Evolutionary conservation across 2,113 vertebrate genomes (phyloP).

Genomic region (Chaenogobius annularis): DNA sequence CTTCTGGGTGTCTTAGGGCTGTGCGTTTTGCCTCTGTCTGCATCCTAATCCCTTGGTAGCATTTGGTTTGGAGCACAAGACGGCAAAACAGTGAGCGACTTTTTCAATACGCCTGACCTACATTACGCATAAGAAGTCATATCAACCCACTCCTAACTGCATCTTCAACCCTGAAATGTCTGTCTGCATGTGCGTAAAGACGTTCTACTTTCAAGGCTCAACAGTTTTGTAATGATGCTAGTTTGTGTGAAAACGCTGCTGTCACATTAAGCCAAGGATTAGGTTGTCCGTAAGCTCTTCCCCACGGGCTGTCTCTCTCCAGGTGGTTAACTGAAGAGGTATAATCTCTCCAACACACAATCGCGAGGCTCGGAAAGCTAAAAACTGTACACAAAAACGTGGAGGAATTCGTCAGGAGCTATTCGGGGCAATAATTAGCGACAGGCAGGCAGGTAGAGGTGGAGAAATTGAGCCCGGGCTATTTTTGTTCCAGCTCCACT

Average conservation of each 20-base stretch:
- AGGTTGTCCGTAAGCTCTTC: slow-evolving; percentile 64
- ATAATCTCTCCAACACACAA: slow-evolving; percentile 51
- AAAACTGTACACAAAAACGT: slow-evolving; percentile 11
- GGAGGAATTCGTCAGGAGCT: slow-evolving; percentile 28
- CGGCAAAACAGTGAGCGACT: slow-evolving; percentile 50
- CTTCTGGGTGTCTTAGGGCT: slow-evolving; percentile 18
- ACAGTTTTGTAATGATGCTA: slow-evolving; percentile 60
- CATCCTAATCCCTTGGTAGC: slow-evolving; percentile 52
- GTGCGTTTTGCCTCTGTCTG: slow-evolving; percentile 27
- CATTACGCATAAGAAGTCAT: slow-evolving; percentile 63
- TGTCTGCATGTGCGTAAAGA: slow-evolving; percentile 15
- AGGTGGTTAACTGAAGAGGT: slow-evolving; percentile 64
- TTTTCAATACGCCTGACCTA: slow-evolving; percentile 64
- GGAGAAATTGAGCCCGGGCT: slow-evolving; percentile 59
- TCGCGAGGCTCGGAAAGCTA: background rate
- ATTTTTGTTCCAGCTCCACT: slow-evolving; percentile 56
- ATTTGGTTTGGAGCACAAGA: slow-evolving; percentile 59
- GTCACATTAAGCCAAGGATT: slow-evolving; percentile 71
- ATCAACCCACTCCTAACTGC: slow-evolving; percentile 48
- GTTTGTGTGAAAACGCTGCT: slow-evolving; percentile 58
- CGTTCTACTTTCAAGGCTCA: slow-evolving; percentile 32
- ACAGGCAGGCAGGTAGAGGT: slow-evolving; percentile 67
- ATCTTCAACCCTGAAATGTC: slow-evolving; percentile 33
- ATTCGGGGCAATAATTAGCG: slow-evolving; percentile 63
- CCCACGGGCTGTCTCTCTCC: slow-evolving; percentile 57